Evolutionary conservation across 2,113 vertebrate genomes (phyloP).

Genomic region (Macquaria australasica): DNA sequence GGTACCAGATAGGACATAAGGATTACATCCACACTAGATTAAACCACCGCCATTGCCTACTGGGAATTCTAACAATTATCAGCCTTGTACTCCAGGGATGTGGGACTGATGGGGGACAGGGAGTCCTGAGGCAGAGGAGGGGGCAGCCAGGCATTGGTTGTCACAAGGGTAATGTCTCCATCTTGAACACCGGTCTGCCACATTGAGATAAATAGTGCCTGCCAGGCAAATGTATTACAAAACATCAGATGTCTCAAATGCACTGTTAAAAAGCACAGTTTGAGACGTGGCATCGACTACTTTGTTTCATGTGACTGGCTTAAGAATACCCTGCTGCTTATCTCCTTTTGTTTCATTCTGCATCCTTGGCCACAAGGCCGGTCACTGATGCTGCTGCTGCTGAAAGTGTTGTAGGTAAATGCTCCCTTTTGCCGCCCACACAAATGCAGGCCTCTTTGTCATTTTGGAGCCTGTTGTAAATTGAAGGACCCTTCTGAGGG

Average conservation of each 20-base stretch:
- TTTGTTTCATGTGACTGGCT: constrained; percentile 62
- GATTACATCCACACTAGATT: constrained; percentile 85
- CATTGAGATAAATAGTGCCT: constrained; percentile 82
- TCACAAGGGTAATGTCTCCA: constrained; percentile 66
- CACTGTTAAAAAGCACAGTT: constrained; percentile 58
- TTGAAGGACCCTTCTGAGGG: constrained; percentile 79
- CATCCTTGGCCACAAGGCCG: constrained; percentile 27
- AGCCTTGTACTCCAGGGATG: constrained; percentile 73
- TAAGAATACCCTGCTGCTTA: constrained; percentile 68
- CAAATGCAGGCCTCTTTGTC: constrained; percentile 72
- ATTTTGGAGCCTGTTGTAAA: constrained; percentile 75
- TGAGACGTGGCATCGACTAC: constrained; percentile 54
- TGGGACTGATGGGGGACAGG: constrained; percentile 59
- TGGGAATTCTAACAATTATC: constrained; percentile 86
- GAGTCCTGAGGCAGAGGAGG: constrained; percentile 61
- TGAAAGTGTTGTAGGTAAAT: constrained; percentile 62
- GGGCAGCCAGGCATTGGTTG: constrained; percentile 55
- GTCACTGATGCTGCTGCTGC: constrained; percentile 55
- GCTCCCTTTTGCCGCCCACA: constrained; percentile 58
- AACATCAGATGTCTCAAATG: constrained; percentile 73
- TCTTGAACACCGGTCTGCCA: constrained; percentile 74
- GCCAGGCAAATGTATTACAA: constrained; percentile 67
- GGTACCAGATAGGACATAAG: constrained; percentile 76
- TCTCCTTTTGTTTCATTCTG: constrained; percentile 71
- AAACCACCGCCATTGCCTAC: constrained; percentile 76